Evolutionary conservation across 2,888 invertebrate species (phyloP).

Genomic region (Clistopyga incitator): DNA sequence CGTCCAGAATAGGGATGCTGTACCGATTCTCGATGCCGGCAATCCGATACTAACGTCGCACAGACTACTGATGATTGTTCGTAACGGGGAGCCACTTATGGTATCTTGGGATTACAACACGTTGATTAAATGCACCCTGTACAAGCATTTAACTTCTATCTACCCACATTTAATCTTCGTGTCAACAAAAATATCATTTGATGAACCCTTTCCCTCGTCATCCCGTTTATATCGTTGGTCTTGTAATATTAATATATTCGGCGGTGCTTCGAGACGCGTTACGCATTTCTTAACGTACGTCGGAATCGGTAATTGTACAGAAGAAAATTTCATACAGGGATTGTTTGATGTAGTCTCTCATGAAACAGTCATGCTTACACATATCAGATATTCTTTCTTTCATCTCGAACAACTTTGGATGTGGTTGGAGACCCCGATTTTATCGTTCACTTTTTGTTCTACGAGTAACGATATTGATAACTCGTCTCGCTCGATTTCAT

Average conservation of each 20-base stretch:
- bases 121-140: neutral
- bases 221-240: conserved; percentile 1
- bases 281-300: neutral
- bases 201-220: neutral
- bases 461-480: conserved; percentile 33
- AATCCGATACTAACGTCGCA: conserved; percentile 13
- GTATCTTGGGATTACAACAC: conserved; percentile 4
- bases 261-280: neutral
- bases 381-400: conserved; percentile 21
- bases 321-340: conserved; percentile 15
- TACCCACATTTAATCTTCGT: conserved; percentile 8
- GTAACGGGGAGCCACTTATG: conserved; percentile 10
- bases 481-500: conserved; percentile 5
- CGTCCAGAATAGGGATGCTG: conserved; percentile 11
- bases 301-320: conserved; percentile 4
- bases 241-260: neutral
- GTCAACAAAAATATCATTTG: conserved; percentile 49
- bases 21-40: conserved; percentile 22
- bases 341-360: conserved; percentile 16
- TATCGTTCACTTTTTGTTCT: conserved; percentile 1
- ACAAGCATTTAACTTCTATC: neutral
- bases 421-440: neutral
- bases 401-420: conserved; percentile 10
- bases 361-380: conserved; percentile 20
- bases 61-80: neutral